Base-by-base conservation (phyloP, 2,888 invertebrate species). In the Epirrhoe tristata region DNA sequence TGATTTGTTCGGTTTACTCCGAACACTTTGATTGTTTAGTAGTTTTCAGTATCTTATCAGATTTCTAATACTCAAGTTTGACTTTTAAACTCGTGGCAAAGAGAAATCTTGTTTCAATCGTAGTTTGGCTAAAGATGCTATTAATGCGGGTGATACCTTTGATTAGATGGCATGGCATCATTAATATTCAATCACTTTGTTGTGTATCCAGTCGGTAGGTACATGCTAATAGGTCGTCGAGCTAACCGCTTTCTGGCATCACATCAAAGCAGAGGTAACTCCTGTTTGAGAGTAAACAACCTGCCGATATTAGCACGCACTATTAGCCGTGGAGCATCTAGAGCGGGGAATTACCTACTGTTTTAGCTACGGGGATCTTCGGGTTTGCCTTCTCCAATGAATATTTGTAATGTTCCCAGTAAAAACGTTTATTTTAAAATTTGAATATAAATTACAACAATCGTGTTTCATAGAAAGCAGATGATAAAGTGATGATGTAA, bases 281-380 rank as follows among this genome's bases (percentile, higher is more conserved):
- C 39, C 39, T 43, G 39, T 43, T 43, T 43, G 39, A 43, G 39
- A 43, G 39, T 43, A 43, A 43, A 43, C 39, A 43, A 43, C 39
- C 39, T 43, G 39, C 39, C 39, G 12, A 43, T 43, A 43, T 43
- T 43, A 43, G 39, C 39, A 12, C 39, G 12, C 39, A 43, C 39
- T 43, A 43, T 12, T 12, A 43, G 39, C 39, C 39, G 39, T 12
- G 12, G 39, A 43, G 39, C 39, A 12, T 43, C 39, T 43, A 12
- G 39, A 12, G 39, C 12, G 39, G 39, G 39, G 39, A 12, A 12
- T 12, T 4, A 24, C 24, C 39, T 12, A n/a, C n/a, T n/a, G n/a
- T n/a, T n/a, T n/a, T n/a, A n/a, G n/a, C n/a, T n/a, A n/a, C n/a
- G n/a, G n/a, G n/a, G n/a, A n/a, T n/a, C n/a, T n/a, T n/a, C n/a